Evolutionary conservation across 2,888 invertebrate species (phyloP).

Genomic region (Balanococcus diminutus): DNA sequence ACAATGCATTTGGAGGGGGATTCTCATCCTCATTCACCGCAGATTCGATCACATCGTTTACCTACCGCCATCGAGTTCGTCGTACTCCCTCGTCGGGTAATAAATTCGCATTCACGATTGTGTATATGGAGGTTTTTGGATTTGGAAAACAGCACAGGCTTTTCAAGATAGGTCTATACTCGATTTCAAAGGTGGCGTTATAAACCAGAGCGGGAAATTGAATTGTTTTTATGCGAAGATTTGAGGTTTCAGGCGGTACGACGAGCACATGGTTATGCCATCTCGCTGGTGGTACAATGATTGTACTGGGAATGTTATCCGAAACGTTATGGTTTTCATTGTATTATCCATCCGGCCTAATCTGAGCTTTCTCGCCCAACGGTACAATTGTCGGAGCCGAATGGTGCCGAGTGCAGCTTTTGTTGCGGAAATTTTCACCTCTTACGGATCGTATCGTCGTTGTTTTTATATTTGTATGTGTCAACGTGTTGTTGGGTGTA

Average conservation of each 20-base stretch:
- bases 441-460: not conserved
- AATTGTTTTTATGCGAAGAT: conserved; percentile 26
- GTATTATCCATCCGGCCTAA: not conserved
- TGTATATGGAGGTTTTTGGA: not conserved
- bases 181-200: not conserved
- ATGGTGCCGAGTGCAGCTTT: not conserved
- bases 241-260: conserved; percentile 23
- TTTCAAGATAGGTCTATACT: not conserved
- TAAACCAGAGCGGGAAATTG: not conserved
- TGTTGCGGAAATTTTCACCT: conserved; percentile 3
- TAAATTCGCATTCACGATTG: not conserved
- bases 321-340: conserved; percentile 26
- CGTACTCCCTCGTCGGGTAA: not conserved
- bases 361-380: not conserved
- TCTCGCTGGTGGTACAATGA: not conserved
- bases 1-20: not conserved
- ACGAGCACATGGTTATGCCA: not conserved
- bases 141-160: not conserved
- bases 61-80: not conserved
- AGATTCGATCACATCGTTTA: not conserved
- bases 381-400: not conserved
- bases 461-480: not conserved
- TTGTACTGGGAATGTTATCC: conserved; percentile 22
- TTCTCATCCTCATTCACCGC: not conserved
- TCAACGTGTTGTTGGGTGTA: not conserved